A percentile compares a stretch with the other conserved stretches of the same genome.
phyloP scores from a whole-genome alignment of 2,113 vertebrate species.

The Chaetura pelagica region DNA sequence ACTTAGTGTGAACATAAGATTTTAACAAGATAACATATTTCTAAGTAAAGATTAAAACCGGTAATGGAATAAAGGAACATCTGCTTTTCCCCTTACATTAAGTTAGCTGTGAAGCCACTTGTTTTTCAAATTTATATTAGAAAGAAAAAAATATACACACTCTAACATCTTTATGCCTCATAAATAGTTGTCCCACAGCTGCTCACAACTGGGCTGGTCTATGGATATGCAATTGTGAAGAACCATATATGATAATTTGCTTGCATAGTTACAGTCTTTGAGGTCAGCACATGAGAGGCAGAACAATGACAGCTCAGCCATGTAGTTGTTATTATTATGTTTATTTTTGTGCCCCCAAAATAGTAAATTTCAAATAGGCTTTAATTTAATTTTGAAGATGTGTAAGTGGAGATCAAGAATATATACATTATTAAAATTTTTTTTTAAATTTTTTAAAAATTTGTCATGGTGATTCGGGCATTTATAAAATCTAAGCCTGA shows the following conservation, averaged over 20 bases:
- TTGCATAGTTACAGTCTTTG: conserved; percentile 6
- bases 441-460: not conserved
- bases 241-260: not conserved
- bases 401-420: conserved; percentile 13
- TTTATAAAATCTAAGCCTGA: not conserved
- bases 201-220: not conserved
- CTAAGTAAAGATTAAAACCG: conserved; percentile 19
- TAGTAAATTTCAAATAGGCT: conserved; percentile 39
- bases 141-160: not conserved
- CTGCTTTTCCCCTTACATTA: conserved; percentile 9
- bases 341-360: not conserved
- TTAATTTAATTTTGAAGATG: conserved; percentile 44
- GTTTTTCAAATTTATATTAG: not conserved
- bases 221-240: not conserved
- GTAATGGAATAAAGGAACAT: not conserved
- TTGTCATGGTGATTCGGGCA: not conserved
- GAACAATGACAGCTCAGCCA: not conserved
- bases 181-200: not conserved
- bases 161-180: not conserved
- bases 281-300: not conserved
- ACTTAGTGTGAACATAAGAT: no score
- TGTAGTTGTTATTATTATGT: not conserved
- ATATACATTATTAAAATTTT: not conserved
- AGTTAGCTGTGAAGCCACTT: not conserved
- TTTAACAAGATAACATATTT: not conserved